Conservation (phyloP, 2,113 vertebrate species). For the Prionailurus bengalensis region DNA sequence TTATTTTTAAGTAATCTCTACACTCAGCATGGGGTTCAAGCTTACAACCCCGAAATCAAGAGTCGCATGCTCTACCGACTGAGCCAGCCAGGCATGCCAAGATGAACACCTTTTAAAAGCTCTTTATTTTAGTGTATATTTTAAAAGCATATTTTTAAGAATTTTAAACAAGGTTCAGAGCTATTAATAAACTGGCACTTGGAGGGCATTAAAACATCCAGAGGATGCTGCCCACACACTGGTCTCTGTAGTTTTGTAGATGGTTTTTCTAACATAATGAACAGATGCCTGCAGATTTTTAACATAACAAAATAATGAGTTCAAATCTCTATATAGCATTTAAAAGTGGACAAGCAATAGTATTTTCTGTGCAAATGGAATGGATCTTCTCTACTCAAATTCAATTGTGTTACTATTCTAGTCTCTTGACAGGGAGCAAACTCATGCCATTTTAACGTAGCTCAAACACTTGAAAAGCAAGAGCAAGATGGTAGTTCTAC, state of each 20-base stretch:
- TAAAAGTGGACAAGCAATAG: background rate
- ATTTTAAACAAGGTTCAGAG: background rate
- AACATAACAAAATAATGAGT: background rate
- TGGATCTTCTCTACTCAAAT: background rate
- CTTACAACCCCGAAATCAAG: too few relatives aligned
- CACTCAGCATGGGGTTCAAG: too few relatives aligned
- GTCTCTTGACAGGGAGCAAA: background rate
- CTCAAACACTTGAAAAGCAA: background rate
- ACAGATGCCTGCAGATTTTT: background rate
- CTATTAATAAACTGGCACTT: background rate
- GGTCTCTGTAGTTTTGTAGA: background rate
- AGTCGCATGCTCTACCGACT: too few relatives aligned
- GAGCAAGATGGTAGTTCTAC: background rate
- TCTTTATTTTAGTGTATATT: slow-evolving; percentile 33
- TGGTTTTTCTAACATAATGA: background rate
- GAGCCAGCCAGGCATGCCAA: background rate
- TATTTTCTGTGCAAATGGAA: background rate
- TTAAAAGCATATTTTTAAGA: background rate
- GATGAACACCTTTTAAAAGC: background rate
- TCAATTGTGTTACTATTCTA: background rate
- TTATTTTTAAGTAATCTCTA: too few relatives aligned
- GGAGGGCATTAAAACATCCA: background rate
- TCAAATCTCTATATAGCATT: background rate
- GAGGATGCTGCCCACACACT: background rate
- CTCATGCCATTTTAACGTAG: background rate